Evolutionary conservation across 64 coral and sea anemone genomes (phyloP).

Genomic region (Montipora efflorescens): DNA sequence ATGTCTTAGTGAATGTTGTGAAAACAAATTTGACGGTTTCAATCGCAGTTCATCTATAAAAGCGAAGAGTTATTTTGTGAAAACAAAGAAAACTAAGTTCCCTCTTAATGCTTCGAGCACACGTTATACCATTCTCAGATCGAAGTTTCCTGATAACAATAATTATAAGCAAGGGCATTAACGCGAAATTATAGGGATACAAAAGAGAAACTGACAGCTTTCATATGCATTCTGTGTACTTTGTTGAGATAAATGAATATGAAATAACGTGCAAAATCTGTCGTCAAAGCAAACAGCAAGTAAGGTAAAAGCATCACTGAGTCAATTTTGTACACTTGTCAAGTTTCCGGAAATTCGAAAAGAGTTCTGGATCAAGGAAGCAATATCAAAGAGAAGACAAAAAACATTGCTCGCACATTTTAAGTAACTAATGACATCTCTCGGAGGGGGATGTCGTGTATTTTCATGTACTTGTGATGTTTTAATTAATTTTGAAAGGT

Average conservation of each 20-base stretch:
- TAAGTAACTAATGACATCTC: neutral
- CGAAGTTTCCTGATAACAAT: too few species aligned
- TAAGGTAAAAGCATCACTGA: neutral
- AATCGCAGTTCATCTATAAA: too few species aligned
- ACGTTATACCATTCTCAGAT: too few species aligned
- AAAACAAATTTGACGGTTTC: neutral
- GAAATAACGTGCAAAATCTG: too few species aligned
- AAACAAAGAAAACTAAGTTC: too few species aligned
- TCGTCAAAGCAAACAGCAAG: too few species aligned
- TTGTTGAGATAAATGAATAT: constrained; percentile 2
- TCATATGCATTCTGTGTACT: neutral
- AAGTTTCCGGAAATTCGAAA: neutral
- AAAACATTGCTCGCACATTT: neutral
- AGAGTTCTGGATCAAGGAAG: neutral
- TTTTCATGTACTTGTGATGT: constrained; percentile 17
- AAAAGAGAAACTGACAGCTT: neutral
- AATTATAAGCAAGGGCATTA: too few species aligned
- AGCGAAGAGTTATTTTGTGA: too few species aligned
- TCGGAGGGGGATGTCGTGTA: neutral
- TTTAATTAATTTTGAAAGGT: neutral
- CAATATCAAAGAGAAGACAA: neutral
- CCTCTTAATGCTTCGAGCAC: too few species aligned
- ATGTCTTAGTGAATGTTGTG: neutral
- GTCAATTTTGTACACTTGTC: neutral
- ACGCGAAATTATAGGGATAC: neutral